phyloP scores from a whole-genome alignment of 1,140 invertebrate genomes.

The Drosophila tropicalis region DNA sequence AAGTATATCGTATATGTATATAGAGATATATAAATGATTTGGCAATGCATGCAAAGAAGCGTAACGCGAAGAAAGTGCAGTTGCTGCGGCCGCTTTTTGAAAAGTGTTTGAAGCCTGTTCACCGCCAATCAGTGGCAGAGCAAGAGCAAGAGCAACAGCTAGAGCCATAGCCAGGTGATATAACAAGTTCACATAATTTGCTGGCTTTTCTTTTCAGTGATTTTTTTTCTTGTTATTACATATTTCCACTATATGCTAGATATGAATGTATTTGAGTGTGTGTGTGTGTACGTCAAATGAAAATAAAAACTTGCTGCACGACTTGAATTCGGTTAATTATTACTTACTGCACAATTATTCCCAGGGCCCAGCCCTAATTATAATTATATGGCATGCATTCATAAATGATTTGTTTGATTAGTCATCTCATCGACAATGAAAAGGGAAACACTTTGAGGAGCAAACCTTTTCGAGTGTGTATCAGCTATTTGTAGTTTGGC shows the following conservation, averaged over 20 bases:
- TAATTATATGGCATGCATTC: conserved; percentile 19
- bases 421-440: conserved; percentile 31
- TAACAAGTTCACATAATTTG: conserved; percentile 81
- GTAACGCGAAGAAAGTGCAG: conserved; percentile 80
- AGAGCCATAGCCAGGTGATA: conserved; percentile 55
- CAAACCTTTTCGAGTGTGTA: conserved; percentile 18
- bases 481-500: conserved; percentile 19
- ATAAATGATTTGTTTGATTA: conserved; percentile 34
- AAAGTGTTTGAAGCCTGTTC: conserved; percentile 60
- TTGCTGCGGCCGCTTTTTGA: conserved; percentile 34
- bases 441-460: conserved; percentile 4
- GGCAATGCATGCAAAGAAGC: conserved; percentile 80
- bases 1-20: conserved; percentile 25
- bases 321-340: conserved; percentile 57
- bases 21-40: conserved; percentile 52
- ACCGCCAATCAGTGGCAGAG: conserved; percentile 13
- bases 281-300: conserved; percentile 16
- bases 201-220: conserved; percentile 64
- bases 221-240: conserved; percentile 35
- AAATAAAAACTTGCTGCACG: conserved; percentile 45
- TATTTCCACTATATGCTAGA: conserved; percentile 29
- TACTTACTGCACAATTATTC: conserved; percentile 57
- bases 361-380: conserved; percentile 37
- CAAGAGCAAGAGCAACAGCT: neutral
- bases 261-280: neutral